Evolutionary conservation across 2,888 invertebrate genomes (phyloP).

Genomic region (Hoplodrina ambigua): DNA sequence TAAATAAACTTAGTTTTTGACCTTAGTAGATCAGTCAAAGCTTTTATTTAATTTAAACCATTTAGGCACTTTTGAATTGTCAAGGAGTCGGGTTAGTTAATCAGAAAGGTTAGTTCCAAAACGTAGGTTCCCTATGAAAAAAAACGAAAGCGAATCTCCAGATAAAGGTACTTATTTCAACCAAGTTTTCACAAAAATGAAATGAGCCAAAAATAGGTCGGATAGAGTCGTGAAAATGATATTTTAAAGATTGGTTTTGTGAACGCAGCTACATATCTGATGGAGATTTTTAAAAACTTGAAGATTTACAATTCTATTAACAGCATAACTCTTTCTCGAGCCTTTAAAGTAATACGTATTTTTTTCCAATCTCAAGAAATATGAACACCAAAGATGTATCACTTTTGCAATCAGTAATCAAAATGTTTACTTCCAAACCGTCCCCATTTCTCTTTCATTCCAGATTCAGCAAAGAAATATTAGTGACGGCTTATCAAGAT

Average conservation of each 20-base stretch:
- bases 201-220: not conserved
- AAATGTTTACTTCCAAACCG: conserved; percentile 28
- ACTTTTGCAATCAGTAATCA: conserved; percentile 35
- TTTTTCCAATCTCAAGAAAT: not conserved
- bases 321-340: not conserved
- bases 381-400: conserved; percentile 13
- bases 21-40: too few species aligned
- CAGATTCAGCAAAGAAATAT: conserved; percentile 59
- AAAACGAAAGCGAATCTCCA: too few species aligned
- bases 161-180: too few species aligned
- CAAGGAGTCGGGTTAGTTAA: too few species aligned
- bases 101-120: too few species aligned
- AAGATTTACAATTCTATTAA: not conserved
- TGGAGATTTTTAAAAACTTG: not conserved
- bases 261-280: too few species aligned
- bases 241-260: too few species aligned
- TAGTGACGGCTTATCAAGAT: conserved; percentile 59
- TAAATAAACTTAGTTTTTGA: not conserved
- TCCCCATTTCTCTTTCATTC: conserved; percentile 40
- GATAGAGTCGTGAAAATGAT: too few species aligned
- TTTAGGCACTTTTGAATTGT: too few species aligned
- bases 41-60: too few species aligned
- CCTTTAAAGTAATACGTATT: not conserved
- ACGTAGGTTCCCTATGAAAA: too few species aligned
- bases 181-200: too few species aligned